Evolutionary conservation across 2,888 invertebrate genomes (phyloP).

Genomic region (Chironomus tentans): DNA sequence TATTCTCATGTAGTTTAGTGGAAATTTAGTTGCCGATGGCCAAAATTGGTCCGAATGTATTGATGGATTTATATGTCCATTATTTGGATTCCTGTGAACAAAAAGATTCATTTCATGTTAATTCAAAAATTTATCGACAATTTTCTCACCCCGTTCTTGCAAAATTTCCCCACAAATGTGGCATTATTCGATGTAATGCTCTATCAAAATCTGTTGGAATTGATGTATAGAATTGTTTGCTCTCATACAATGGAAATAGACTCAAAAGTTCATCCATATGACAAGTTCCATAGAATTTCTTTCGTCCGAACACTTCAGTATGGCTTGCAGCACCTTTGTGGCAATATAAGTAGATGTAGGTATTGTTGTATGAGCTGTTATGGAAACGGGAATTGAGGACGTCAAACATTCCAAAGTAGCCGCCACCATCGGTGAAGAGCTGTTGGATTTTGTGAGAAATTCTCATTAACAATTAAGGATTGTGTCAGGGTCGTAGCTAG

Average conservation of each 20-base stretch:
- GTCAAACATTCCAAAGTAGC: slow-evolving; percentile 54
- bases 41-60: slow-evolving; percentile 46
- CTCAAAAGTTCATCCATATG: slow-evolving; percentile 79
- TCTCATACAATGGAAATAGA: slow-evolving; percentile 58
- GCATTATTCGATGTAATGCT: slow-evolving; percentile 52
- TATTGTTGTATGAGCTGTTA: slow-evolving; percentile 39
- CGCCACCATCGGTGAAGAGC: slow-evolving; percentile 58
- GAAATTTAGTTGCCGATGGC: slow-evolving; percentile 43
- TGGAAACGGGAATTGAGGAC: slow-evolving; percentile 49
- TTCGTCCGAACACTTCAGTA: slow-evolving; percentile 55
- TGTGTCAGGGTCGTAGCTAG: too few species aligned
- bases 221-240: slow-evolving; percentile 47
- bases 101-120: background rate
- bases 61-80: slow-evolving; percentile 39
- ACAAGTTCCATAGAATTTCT: slow-evolving; percentile 59
- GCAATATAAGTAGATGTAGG: slow-evolving; percentile 58
- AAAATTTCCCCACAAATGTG: slow-evolving; percentile 66
- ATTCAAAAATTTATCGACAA: background rate
- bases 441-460: background rate
- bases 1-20: slow-evolving; percentile 39
- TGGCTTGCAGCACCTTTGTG: slow-evolving; percentile 58
- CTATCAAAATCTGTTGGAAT: slow-evolving; percentile 50
- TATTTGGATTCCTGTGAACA: slow-evolving; percentile 49
- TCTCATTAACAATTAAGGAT: background rate
- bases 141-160: slow-evolving; percentile 56